Percentiles rank a stretch among this genome's conserved stretches.
These are phyloP conservation scores for Lagodon rhomboides DNA, from an alignment of 2,797 vertebrate species.

Conservation along the genomic window DNA sequence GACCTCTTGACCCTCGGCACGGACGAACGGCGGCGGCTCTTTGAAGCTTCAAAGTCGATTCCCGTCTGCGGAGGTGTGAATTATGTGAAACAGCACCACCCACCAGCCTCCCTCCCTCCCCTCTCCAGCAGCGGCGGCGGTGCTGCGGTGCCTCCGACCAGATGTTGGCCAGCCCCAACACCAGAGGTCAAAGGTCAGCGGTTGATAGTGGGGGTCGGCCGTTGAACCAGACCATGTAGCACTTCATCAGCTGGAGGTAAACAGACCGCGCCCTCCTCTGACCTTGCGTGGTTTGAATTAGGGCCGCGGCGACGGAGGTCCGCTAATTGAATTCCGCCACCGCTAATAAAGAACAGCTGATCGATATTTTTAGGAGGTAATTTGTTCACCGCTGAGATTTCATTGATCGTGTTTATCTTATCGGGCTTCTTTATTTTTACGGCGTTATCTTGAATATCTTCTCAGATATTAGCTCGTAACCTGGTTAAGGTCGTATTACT, in stretches of 20 bases:
- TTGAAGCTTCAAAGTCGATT: constrained; percentile 70
- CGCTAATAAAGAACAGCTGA: constrained; percentile 69
- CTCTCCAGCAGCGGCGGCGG: not conserved
- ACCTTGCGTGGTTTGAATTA: constrained; percentile 75
- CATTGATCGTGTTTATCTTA: constrained; percentile 35
- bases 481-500: constrained; percentile 24
- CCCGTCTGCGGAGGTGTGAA: constrained; percentile 55
- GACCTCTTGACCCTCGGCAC: constrained; percentile 5
- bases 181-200: constrained; percentile 53
- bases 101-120: constrained; percentile 6
- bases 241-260: constrained; percentile 67
- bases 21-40: constrained; percentile 42
- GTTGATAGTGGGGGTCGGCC: constrained; percentile 32
- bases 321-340: constrained; percentile 68
- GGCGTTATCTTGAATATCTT: constrained; percentile 14
- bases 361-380: constrained; percentile 54
- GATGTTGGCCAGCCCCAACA: constrained; percentile 62
- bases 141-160: constrained; percentile 48
- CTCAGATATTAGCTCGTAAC: constrained; percentile 20
- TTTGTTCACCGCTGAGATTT: constrained; percentile 51
- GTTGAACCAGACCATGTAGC: constrained; percentile 49
- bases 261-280: constrained; percentile 44
- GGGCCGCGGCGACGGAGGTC: constrained; percentile 55
- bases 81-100: constrained; percentile 58
- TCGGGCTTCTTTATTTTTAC: constrained; percentile 33